Evolutionary conservation across 2,888 invertebrate genomes (phyloP), one percentile per base, ranked within the genome.

Genomic region (Limnephilus rhombicus): DNA sequence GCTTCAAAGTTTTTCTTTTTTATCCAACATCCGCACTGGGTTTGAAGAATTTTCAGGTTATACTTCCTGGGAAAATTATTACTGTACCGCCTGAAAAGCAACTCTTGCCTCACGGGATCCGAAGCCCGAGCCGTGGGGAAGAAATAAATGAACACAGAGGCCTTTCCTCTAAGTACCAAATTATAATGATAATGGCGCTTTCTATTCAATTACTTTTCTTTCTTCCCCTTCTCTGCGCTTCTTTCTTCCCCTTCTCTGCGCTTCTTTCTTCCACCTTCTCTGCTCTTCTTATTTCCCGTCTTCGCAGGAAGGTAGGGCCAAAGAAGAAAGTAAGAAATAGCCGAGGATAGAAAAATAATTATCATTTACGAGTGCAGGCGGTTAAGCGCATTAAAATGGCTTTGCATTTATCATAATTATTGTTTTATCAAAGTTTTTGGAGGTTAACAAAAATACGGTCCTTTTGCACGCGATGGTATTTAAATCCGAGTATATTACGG

Each of bases 181-280:
- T 68, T 68, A 68, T 68, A 68, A 68, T 68, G 68, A 68, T 68
- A 68, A 68, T 68, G 68, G 68, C 68, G 68, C 68, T 68, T 68
- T 68, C 68, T 68, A 68, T 68, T 68, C 68, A 68, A 68, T 68
- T 68, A 68, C 68, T 68, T 68, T 68, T 68, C 68, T 68, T 68
- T 68, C 24, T 24, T 68, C 24, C 68, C 24, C 24, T 18, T 53
- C 53, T 68, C 5, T 2, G 2, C 68, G 1, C 15, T 68, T 68
- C 68, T 68, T 68, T 68, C 24, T 68, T 68, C 68, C 24, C 24
- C 24, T 53, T 53, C 53, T 68, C 5, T 1, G 1, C 68, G 4
- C 13, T 68, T 68, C 68, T 68, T 68, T 68, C 18, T 68, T 68
- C 68, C 68, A 7, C 24, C 24, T 53, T 18, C 53, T 68, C 5